Percentiles rank a stretch among this genome's conserved stretches.
Evolutionary conservation across 2,888 invertebrate genomes (phyloP).

Genomic region (Belgica antarctica): DNA sequence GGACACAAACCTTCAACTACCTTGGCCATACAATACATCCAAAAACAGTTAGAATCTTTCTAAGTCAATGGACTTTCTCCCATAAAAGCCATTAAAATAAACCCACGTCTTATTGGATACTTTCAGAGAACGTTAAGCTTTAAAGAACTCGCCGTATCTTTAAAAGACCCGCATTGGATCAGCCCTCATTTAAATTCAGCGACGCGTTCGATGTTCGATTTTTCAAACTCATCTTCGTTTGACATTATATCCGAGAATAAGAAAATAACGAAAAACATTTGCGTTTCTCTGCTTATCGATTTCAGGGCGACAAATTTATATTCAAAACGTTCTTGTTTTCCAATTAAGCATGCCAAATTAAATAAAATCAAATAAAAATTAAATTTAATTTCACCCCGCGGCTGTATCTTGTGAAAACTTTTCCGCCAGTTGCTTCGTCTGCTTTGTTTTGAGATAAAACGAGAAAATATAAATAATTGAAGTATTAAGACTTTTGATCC

Average conservation of each 20-base stretch:
- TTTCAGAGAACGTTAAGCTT: background rate
- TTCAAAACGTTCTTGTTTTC: slow-evolving; percentile 40
- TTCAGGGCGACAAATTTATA: slow-evolving; percentile 28
- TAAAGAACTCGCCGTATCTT: background rate
- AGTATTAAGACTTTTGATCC: slow-evolving; percentile 38
- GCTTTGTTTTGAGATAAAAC: slow-evolving; percentile 23
- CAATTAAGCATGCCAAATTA: slow-evolving; percentile 43
- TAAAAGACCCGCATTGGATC: too few species aligned
- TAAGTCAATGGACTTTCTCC: too few species aligned
- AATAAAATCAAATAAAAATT: slow-evolving; percentile 37
- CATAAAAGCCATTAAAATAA: too few species aligned
- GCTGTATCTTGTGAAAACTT: background rate
- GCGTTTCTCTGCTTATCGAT: slow-evolving; percentile 26
- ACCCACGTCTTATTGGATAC: too few species aligned
- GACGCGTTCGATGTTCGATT: slow-evolving; percentile 9
- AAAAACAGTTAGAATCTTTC: background rate
- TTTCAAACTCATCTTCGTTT: slow-evolving; percentile 24
- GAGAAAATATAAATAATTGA: slow-evolving; percentile 37
- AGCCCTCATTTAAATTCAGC: slow-evolving; percentile 39
- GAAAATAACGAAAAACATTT: too few species aligned
- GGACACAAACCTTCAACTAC: background rate
- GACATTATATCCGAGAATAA: background rate
- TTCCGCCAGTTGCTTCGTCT: background rate
- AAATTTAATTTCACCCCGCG: slow-evolving; percentile 1
- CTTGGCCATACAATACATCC: background rate